These are phyloP conservation scores for Andrena flavipes DNA, from an alignment of 2,888 invertebrate species.

Conservation along the genomic window DNA sequence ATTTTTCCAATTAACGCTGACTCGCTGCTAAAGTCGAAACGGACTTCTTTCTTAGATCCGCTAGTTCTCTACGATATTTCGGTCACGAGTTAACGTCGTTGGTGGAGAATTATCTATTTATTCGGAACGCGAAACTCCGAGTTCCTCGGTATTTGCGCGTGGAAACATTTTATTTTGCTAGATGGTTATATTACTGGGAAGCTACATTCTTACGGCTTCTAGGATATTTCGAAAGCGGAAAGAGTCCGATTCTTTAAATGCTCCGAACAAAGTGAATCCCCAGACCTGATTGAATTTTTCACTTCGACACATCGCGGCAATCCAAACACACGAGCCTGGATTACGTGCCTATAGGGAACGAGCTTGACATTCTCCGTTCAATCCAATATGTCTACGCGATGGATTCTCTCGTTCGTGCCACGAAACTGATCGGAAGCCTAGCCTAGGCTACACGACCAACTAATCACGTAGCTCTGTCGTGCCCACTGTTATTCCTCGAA, in stretches of 20 bases:
- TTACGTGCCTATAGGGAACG: slow-evolving; percentile 35
- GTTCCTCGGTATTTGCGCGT: neutral
- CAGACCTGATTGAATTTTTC: neutral
- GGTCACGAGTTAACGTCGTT: neutral
- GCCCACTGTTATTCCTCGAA: slow-evolving; percentile 9
- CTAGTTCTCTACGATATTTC: too few relatives aligned
- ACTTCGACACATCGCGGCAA: neutral
- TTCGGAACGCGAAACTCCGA: neutral
- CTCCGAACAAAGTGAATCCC: neutral
- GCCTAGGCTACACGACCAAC: slow-evolving; percentile 14
- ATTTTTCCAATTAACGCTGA: slow-evolving; percentile 23
- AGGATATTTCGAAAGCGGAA: neutral
- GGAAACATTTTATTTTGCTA: neutral
- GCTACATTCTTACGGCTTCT: neutral
- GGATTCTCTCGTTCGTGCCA: slow-evolving; percentile 41
- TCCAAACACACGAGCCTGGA: neutral
- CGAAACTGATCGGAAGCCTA: slow-evolving; percentile 22
- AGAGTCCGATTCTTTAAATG: neutral
- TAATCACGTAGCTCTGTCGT: slow-evolving; percentile 22
- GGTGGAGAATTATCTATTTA: neutral
- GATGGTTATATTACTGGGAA: neutral
- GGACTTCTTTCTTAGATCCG: neutral
- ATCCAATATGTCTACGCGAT: slow-evolving; percentile 59
- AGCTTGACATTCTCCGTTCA: slow-evolving; percentile 44
- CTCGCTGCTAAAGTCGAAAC: neutral